Conservation (phyloP, 1,140 invertebrate genomes). For the Dreissena polymorpha region DNA sequence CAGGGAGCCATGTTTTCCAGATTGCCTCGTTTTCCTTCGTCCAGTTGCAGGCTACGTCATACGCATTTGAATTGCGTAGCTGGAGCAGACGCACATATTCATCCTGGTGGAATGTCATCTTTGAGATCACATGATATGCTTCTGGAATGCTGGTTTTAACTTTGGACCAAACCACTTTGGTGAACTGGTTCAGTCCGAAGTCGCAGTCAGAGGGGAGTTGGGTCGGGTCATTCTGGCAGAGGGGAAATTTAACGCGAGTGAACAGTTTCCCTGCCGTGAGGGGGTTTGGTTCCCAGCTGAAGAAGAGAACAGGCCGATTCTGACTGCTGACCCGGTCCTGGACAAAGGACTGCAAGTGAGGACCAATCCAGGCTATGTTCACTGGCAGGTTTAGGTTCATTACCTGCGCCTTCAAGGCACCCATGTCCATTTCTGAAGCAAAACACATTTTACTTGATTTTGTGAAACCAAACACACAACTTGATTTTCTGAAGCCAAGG, state of each 20-base stretch:
- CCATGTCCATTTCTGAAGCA: slow-evolving; percentile 67
- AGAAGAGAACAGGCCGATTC: slow-evolving; percentile 83
- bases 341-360: slow-evolving; percentile 72
- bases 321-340: slow-evolving; percentile 70
- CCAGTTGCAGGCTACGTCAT: slow-evolving; percentile 86
- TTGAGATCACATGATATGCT: slow-evolving; percentile 81
- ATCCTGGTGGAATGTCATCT: slow-evolving; percentile 82
- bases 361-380: slow-evolving; percentile 74
- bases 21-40: slow-evolving; percentile 81
- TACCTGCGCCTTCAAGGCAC: slow-evolving; percentile 72
- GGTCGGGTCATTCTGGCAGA: slow-evolving; percentile 62
- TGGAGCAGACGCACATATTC: slow-evolving; percentile 82
- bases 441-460: slow-evolving; percentile 13
- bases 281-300: slow-evolving; percentile 86
- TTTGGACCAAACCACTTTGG: slow-evolving; percentile 85
- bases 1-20: slow-evolving; percentile 83
- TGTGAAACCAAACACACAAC: too few relatives aligned
- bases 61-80: slow-evolving; percentile 69
- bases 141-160: slow-evolving; percentile 79
- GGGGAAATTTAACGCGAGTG: slow-evolving; percentile 80
- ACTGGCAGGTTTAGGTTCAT: slow-evolving; percentile 72
- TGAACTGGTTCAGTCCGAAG: slow-evolving; percentile 80
- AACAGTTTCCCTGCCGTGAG: slow-evolving; percentile 78
- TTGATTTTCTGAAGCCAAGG: too few relatives aligned
- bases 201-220: slow-evolving; percentile 62